Conservation (phyloP, 1,140 invertebrate genomes). For the Bombus vancouverensis region DNA sequence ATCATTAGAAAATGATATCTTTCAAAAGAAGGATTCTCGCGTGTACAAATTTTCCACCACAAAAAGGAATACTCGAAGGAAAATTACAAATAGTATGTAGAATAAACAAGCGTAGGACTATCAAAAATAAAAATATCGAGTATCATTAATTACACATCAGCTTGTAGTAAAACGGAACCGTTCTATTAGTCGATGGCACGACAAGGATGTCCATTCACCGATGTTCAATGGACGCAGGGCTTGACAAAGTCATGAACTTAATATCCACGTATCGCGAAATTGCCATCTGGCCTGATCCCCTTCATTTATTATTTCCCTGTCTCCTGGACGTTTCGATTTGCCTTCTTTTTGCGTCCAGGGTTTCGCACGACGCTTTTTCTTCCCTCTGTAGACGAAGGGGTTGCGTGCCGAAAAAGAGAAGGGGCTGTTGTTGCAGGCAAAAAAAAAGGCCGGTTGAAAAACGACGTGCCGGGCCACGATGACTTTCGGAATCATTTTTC, state of each 20-base stretch:
- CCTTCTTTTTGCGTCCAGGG: slow-evolving; percentile 58
- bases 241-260: slow-evolving; percentile 4
- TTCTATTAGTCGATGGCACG: not conserved
- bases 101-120: not conserved
- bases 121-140: not conserved
- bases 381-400: slow-evolving; percentile 38
- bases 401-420: slow-evolving; percentile 41
- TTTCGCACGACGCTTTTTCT: slow-evolving; percentile 53
- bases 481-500: slow-evolving; percentile 80
- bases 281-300: slow-evolving; percentile 13
- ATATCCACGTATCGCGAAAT: slow-evolving; percentile 46
- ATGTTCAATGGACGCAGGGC: not conserved
- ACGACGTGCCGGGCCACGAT: slow-evolving; percentile 68
- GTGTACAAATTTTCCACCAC: not conserved
- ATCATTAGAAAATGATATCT: not conserved
- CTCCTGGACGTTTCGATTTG: slow-evolving; percentile 50
- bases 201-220: not conserved
- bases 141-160: not conserved
- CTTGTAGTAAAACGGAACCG: not conserved
- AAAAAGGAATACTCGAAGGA: not conserved
- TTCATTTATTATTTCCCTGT: slow-evolving; percentile 66
- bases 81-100: not conserved
- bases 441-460: slow-evolving; percentile 53
- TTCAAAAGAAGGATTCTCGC: no score
- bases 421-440: slow-evolving; percentile 2